A percentile compares a stretch with the other conserved stretches of the same genome.
These are phyloP conservation scores for Syngnathus floridae DNA, from an alignment of 2,113 vertebrate species.

Conservation along the genomic window DNA sequence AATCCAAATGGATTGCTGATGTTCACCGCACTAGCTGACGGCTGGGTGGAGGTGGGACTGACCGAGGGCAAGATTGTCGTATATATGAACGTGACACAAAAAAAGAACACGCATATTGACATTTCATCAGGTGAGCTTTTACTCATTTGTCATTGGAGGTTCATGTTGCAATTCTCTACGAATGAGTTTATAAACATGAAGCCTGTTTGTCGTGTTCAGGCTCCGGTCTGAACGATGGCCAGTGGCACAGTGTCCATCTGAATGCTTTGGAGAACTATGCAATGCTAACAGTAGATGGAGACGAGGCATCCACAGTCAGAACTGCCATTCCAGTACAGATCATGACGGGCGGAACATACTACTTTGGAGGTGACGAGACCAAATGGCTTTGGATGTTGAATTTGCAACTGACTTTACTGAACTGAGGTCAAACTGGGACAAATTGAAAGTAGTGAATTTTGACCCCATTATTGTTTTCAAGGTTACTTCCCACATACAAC, in stretches of 20 bases:
- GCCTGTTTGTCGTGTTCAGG: conserved; percentile 60
- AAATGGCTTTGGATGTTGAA: neutral
- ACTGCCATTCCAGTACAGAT: conserved; percentile 88
- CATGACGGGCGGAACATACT: conserved; percentile 83
- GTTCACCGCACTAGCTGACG: conserved; percentile 81
- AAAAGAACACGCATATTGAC: conserved; percentile 83
- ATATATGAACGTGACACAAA: conserved; percentile 80
- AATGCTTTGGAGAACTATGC: conserved; percentile 89
- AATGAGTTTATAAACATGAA: neutral
- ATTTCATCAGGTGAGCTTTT: conserved; percentile 81
- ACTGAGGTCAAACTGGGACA: too few relatives aligned
- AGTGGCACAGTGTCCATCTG: conserved; percentile 91
- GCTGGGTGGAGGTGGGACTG: conserved; percentile 83
- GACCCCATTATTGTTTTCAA: conserved; percentile 41
- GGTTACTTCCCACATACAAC: conserved; percentile 74
- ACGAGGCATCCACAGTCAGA: conserved; percentile 89
- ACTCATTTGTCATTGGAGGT: neutral
- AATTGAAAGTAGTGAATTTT: neutral
- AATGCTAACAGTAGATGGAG: conserved; percentile 88
- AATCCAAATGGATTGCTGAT: conserved; percentile 87
- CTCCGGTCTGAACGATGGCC: conserved; percentile 85
- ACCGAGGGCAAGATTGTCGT: conserved; percentile 83
- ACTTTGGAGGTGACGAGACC: conserved; percentile 82
- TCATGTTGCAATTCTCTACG: neutral
- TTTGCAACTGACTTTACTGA: neutral